A percentile compares a stretch with the other conserved stretches of the same genome.
Evolutionary conservation across 2,888 invertebrate genomes (phyloP).

Genomic region (Hirtodrosophila cameraria): DNA sequence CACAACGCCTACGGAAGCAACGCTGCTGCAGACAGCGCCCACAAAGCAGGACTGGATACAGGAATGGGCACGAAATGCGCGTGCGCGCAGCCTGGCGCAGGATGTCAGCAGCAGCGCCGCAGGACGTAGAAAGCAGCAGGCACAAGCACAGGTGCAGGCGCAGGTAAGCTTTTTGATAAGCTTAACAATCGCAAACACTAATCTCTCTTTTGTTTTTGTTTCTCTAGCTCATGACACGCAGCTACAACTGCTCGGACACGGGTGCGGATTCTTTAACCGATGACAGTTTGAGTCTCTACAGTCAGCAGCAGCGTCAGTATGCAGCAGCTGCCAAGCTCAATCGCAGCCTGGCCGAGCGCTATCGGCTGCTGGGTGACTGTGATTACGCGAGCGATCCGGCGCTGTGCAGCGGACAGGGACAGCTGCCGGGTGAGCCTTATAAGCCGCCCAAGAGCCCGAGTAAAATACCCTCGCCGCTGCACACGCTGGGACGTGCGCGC

Average conservation of each 20-base stretch:
- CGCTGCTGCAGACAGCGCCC: constrained; percentile 81
- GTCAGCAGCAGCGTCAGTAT: constrained; percentile 62
- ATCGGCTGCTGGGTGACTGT: constrained; percentile 81
- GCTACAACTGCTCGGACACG: constrained; percentile 82
- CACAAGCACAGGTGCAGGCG: constrained; percentile 53
- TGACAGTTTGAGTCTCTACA: constrained; percentile 76
- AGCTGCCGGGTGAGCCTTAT: constrained; percentile 52
- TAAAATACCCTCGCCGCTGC: constrained; percentile 92
- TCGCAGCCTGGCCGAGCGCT: constrained; percentile 79
- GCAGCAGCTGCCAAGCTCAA: constrained; percentile 72
- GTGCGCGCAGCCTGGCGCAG: constrained; percentile 82
- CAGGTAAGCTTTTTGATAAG: constrained; percentile 62
- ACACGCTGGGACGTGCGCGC: constrained; percentile 86
- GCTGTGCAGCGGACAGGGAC: constrained; percentile 60
- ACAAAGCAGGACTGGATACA: constrained; percentile 86
- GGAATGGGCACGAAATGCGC: constrained; percentile 87
- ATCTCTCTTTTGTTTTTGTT: constrained; percentile 32
- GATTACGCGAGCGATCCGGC: constrained; percentile 84
- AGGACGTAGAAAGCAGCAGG: constrained; percentile 63
- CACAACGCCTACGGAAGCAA: constrained; percentile 78
- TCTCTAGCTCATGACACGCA: constrained; percentile 84
- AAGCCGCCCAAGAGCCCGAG: constrained; percentile 86
- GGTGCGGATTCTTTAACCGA: constrained; percentile 79
- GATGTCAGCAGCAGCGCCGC: constrained; percentile 59
- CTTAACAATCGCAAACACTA: not conserved